Percentiles rank a stretch among this genome's conserved stretches.
These are phyloP conservation scores for Papio anubis DNA, from an alignment of 2,113 vertebrate species.

Conservation along the genomic window DNA sequence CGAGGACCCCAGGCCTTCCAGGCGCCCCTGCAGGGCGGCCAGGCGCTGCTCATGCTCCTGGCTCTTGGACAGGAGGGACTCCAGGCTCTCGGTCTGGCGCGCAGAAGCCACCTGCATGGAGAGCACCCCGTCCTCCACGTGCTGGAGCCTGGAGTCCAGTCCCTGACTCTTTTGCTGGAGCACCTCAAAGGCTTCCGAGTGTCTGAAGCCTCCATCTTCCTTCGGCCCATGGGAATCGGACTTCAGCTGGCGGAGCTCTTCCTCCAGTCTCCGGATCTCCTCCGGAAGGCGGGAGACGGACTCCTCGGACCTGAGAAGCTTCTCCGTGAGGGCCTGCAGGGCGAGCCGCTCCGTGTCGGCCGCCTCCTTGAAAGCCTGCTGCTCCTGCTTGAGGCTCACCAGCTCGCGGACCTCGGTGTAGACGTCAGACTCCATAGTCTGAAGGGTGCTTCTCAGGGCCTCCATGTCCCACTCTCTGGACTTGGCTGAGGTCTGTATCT, in stretches of 20 bases:
- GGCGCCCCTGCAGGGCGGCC: constrained; percentile 72
- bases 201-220: constrained; percentile 63
- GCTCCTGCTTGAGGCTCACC: constrained; percentile 89
- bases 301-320: constrained; percentile 83
- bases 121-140: constrained; percentile 84
- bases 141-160: constrained; percentile 85
- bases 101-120: constrained; percentile 63
- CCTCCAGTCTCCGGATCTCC: constrained; percentile 82
- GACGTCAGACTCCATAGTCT: constrained; percentile 89
- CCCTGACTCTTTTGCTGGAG: constrained; percentile 81
- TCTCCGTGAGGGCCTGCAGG: constrained; percentile 85
- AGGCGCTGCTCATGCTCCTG: constrained; percentile 84
- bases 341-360: constrained; percentile 85
- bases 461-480: constrained; percentile 82
- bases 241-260: constrained; percentile 80
- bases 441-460: constrained; percentile 88
- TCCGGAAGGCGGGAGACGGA: constrained; percentile 80
- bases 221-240: constrained; percentile 73
- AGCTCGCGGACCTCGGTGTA: constrained; percentile 94
- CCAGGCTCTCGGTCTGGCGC: constrained; percentile 82
- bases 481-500: constrained; percentile 84
- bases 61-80: constrained; percentile 83
- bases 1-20: constrained; percentile 64
- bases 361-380: constrained; percentile 88
- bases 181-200: constrained; percentile 69